Conservation (phyloP, 2,888 invertebrate species). For the Trachelus stipa region DNA sequence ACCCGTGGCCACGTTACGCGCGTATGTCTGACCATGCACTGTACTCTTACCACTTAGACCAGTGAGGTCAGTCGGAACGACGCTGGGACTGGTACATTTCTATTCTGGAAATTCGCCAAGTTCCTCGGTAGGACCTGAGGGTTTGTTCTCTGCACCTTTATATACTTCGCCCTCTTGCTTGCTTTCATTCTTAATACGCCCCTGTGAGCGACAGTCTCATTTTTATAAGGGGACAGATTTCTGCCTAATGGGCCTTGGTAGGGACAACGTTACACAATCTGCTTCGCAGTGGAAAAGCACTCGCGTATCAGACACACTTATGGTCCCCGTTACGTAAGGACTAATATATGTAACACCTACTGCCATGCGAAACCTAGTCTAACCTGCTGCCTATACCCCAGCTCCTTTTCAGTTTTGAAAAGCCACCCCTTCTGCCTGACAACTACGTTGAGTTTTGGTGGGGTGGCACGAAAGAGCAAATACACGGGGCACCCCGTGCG, state of each 20-base stretch:
- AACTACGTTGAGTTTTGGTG: constrained; percentile 23
- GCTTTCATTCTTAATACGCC: not conserved
- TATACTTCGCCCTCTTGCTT: not conserved
- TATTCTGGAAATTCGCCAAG: not conserved
- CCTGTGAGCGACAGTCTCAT: not conserved
- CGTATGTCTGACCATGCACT: not conserved
- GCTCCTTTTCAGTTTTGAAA: not conserved
- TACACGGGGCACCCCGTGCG: constrained; percentile 10
- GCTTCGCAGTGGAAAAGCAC: not conserved
- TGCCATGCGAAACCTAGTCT: not conserved
- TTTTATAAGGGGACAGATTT: constrained; percentile 28
- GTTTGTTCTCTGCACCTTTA: not conserved
- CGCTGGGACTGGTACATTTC: not conserved
- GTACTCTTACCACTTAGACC: not conserved
- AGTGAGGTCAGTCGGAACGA: not conserved
- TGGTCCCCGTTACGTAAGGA: not conserved
- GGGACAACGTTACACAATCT: constrained; percentile 21
- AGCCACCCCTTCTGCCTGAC: not conserved
- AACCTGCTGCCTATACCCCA: not conserved
- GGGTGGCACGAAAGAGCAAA: constrained; percentile 11
- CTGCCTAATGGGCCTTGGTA: constrained; percentile 41
- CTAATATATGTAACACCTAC: not conserved
- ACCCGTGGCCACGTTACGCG: not conserved
- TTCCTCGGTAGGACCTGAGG: not conserved
- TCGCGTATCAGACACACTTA: not conserved